Evolutionary conservation across 1,140 invertebrate species (phyloP), one percentile per base, ranked within the genome.

Genomic region (Euura saliciscinereae): DNA sequence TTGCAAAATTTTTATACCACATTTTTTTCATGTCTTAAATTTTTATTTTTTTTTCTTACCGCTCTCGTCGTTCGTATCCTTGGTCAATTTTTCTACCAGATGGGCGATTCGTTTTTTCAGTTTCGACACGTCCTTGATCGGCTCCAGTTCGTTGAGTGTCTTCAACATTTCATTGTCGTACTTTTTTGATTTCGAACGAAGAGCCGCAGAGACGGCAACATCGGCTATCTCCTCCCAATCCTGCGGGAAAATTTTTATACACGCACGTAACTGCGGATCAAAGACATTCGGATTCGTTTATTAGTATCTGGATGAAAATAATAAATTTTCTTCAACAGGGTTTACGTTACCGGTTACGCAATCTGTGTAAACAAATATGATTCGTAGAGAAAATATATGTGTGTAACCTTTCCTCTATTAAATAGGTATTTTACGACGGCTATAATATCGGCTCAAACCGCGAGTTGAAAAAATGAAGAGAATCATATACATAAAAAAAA

Each of bases 151-250:
- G 71, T 71, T n/a, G 51, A 59, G 8, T n/a, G 51, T 59, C 13
- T 6, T 3, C 51, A 59, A 59, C 51, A 59, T 59, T 59, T 67
- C 66, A 6, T 5, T 74, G 78, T 13, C 68, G 5, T 70, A 65
- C 66, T 74, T 82, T 7, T 68, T 77, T 28, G 76, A 76, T 2
- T 69, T 73, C 4, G 66, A 75, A 2, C 74, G 66, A 1, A 85
- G 67, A 1, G 70, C 65, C 10, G 65, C 44, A n/a, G 51, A 59
- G n/a, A 86, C 67, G 0, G 74, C 72, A 13, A 76, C 76, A n/a
- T 85, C 83, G 11, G 80, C 79, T 10, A 84, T 76, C 64, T 86
- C 84, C 64, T 86, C 84, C 84, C 84, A 86, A 28, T 83, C 83
- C 84, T 86, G 66, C 28, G 28, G 28, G 28, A 28, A 28, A 28